A percentile compares a stretch with the other conserved stretches of the same genome.
phyloP scores from a whole-genome alignment of 1,140 invertebrate genomes.

The Drosophila arawakana region DNA sequence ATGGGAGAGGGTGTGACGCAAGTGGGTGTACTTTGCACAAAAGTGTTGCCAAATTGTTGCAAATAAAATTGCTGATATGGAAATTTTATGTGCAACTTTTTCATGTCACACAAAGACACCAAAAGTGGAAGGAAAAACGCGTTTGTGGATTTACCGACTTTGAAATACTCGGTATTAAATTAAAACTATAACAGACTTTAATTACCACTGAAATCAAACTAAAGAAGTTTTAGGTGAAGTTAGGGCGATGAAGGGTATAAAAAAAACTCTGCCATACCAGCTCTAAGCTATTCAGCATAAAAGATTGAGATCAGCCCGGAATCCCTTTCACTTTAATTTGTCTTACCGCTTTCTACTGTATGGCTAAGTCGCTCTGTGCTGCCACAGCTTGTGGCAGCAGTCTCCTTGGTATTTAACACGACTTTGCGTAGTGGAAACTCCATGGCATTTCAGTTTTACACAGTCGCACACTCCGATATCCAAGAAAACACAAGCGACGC shows the following conservation, averaged over 20 bases:
- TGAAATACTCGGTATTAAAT: too few relatives aligned
- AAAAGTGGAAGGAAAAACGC: neutral
- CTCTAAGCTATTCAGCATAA: too few relatives aligned
- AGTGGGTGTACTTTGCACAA: conserved; percentile 24
- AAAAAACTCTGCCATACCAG: too few relatives aligned
- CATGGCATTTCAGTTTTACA: conserved; percentile 30
- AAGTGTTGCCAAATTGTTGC: conserved; percentile 82
- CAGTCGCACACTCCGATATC: conserved; percentile 12
- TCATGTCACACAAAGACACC: conserved; percentile 25
- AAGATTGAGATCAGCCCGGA: too few relatives aligned
- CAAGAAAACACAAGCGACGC: conserved; percentile 30
- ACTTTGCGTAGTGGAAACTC: conserved; percentile 26
- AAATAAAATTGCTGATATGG: conserved; percentile 82
- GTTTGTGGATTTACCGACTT: too few relatives aligned
- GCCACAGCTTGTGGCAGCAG: conserved; percentile 20
- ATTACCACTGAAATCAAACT: too few relatives aligned
- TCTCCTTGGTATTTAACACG: conserved; percentile 48
- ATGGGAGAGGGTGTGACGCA: neutral
- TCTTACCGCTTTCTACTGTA: neutral
- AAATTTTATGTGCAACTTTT: conserved; percentile 74
- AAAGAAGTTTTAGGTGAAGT: too few relatives aligned
- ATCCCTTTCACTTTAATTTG: too few relatives aligned
- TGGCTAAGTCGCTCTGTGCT: neutral
- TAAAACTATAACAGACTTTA: too few relatives aligned
- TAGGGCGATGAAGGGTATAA: too few relatives aligned